phyloP scores from a whole-genome alignment of 1,140 invertebrate genomes.

The Pseudoatta argentina region DNA sequence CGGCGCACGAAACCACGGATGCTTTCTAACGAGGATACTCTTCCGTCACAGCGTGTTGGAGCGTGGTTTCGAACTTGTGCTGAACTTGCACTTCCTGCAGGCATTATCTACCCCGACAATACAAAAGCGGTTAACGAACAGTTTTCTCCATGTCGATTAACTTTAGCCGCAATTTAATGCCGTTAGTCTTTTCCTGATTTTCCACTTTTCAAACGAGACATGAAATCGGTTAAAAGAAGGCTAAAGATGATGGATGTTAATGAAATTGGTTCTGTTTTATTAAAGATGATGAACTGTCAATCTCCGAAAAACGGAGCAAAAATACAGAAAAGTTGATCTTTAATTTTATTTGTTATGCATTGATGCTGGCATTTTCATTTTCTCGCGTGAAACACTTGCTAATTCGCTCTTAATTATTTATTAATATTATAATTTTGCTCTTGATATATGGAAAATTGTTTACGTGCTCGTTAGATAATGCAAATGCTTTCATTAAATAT shows the following conservation, averaged over 20 bases:
- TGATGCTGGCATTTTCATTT: background rate
- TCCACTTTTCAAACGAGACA: background rate
- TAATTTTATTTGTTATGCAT: background rate
- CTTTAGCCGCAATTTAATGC: slow-evolving; percentile 1
- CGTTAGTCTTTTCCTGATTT: background rate
- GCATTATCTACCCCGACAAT: slow-evolving; percentile 20
- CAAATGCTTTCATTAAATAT: slow-evolving; percentile 25
- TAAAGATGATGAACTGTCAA: background rate
- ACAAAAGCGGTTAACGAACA: slow-evolving; percentile 2
- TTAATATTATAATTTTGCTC: background rate
- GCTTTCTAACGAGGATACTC: slow-evolving; percentile 48
- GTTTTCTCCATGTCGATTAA: slow-evolving; percentile 32
- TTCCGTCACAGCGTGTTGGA: background rate
- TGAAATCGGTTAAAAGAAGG: background rate
- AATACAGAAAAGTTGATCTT: background rate
- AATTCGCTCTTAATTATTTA: slow-evolving; percentile 25
- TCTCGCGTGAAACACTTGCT: background rate
- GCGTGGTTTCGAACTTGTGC: background rate
- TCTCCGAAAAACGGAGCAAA: background rate
- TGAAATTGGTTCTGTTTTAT: background rate
- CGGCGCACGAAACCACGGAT: background rate
- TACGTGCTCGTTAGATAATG: slow-evolving; percentile 16
- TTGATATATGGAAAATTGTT: slow-evolving; percentile 7
- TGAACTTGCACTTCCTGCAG: slow-evolving; percentile 8
- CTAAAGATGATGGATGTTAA: background rate